These are phyloP conservation scores for Drosophila birchii DNA, from an alignment of 2,888 invertebrate species.

Conservation along the genomic window DNA sequence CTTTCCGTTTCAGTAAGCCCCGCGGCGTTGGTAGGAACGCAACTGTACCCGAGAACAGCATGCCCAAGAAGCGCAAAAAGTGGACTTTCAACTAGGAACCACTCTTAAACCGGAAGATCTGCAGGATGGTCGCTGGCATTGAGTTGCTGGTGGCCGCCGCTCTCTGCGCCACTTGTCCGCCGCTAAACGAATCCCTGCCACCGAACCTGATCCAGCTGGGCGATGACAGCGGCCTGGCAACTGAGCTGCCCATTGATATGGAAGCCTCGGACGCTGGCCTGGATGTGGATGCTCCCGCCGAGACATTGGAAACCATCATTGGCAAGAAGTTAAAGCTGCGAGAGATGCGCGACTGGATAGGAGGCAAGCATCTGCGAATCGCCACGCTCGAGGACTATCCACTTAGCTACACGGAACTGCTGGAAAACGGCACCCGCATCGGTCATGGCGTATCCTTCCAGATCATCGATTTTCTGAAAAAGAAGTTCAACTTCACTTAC, in stretches of 20 bases:
- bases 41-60: slow-evolving; percentile 46
- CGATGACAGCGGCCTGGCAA: slow-evolving; percentile 42
- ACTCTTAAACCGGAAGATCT: slow-evolving; percentile 13
- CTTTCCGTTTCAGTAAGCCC: slow-evolving; percentile 58
- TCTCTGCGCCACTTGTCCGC: slow-evolving; percentile 77
- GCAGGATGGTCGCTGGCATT: slow-evolving; percentile 71
- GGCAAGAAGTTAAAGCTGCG: slow-evolving; percentile 65
- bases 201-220: slow-evolving; percentile 57
- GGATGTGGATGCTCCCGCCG: slow-evolving; percentile 51
- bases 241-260: slow-evolving; percentile 47
- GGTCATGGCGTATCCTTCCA: slow-evolving; percentile 91
- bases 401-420: slow-evolving; percentile 86
- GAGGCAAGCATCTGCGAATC: slow-evolving; percentile 81
- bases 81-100: background rate
- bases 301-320: slow-evolving; percentile 64
- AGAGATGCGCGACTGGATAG: slow-evolving; percentile 75
- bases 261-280: slow-evolving; percentile 37
- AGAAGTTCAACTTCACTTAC: slow-evolving; percentile 91
- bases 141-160: slow-evolving; percentile 81
- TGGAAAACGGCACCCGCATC: slow-evolving; percentile 86
- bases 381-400: slow-evolving; percentile 87
- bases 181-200: slow-evolving; percentile 55
- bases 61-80: slow-evolving; percentile 67
- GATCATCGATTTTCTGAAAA: slow-evolving; percentile 88
- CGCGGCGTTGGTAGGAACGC: slow-evolving; percentile 34